Percentiles rank a stretch among this genome's conserved stretches.
Conservation (phyloP, 1,140 invertebrate species). For the Psilanteris sp. region DNA sequence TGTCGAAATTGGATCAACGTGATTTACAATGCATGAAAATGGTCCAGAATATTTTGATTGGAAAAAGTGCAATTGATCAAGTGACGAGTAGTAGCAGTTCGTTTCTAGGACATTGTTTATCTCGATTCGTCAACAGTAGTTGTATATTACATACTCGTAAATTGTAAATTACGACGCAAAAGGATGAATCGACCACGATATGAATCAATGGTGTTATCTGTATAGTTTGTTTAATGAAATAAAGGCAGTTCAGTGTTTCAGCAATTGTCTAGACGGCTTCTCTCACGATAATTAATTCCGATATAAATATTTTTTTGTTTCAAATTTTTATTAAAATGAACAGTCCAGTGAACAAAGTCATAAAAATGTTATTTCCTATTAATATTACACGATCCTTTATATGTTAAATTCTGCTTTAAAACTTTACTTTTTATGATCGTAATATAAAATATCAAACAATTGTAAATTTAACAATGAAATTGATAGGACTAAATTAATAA, state of each 20-base stretch:
- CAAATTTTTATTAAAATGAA: too few relatives aligned
- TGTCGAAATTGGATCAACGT: constrained; percentile 17
- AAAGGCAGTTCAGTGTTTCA: constrained; percentile 35
- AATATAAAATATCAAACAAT: too few relatives aligned
- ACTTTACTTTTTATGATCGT: too few relatives aligned
- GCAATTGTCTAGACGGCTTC: constrained; percentile 29
- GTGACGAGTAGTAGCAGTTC: background rate
- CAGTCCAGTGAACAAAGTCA: too few relatives aligned
- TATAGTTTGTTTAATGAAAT: constrained; percentile 25
- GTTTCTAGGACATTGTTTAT: constrained; percentile 52
- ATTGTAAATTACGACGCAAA: constrained; percentile 42
- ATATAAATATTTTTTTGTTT: constrained; percentile 16
- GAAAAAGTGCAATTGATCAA: constrained; percentile 28
- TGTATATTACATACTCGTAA: constrained; percentile 50
- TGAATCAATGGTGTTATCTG: constrained; percentile 44
- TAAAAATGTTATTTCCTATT: too few relatives aligned
- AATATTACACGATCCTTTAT: too few relatives aligned
- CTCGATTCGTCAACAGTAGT: constrained; percentile 47
- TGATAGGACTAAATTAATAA: too few relatives aligned
- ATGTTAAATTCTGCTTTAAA: too few relatives aligned
- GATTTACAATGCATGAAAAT: constrained; percentile 30
- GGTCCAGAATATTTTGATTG: constrained; percentile 9
- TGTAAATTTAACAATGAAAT: too few relatives aligned
- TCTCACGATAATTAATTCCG: constrained; percentile 35
- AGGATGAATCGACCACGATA: constrained; percentile 45